Conservation (phyloP, 2,797 vertebrate genomes). For the Psittacula derbiana region DNA sequence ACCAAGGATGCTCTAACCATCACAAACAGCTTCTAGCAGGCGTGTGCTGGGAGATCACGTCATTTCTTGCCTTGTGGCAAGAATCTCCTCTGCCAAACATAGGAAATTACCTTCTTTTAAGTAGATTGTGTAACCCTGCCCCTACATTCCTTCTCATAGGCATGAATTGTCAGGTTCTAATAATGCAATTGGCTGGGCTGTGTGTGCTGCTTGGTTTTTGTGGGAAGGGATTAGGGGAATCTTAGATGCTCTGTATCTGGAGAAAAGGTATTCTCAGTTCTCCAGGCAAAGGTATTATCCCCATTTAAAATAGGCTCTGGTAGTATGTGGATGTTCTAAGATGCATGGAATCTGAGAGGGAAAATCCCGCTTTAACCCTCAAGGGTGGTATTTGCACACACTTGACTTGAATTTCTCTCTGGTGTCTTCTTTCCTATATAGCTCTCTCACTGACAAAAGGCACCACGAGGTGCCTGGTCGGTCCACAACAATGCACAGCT, state of each 20-base stretch:
- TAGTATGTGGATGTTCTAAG: not conserved
- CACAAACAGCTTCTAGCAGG: not conserved
- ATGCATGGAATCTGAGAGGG: not conserved
- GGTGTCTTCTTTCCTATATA: not conserved
- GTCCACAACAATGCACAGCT: not conserved
- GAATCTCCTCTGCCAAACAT: not conserved
- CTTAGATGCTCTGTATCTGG: not conserved
- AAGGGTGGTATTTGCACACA: not conserved
- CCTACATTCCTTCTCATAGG: not conserved
- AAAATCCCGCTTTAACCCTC: not conserved
- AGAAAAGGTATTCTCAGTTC: not conserved
- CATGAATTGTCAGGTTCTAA: not conserved
- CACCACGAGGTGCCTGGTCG: not conserved
- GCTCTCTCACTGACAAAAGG: not conserved
- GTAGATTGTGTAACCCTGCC: not conserved
- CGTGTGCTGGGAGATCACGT: not conserved
- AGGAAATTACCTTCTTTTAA: not conserved
- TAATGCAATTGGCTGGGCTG: not conserved
- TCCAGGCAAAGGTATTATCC: not conserved
- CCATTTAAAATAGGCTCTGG: not conserved
- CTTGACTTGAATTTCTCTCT: not conserved
- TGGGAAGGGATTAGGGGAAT: not conserved
- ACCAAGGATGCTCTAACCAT: not conserved
- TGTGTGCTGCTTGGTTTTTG: not conserved
- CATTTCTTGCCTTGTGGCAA: not conserved